Percentiles rank a stretch among this genome's conserved stretches.
Evolutionary conservation across 2,888 invertebrate species (phyloP).

Genomic region (Noctua comes): DNA sequence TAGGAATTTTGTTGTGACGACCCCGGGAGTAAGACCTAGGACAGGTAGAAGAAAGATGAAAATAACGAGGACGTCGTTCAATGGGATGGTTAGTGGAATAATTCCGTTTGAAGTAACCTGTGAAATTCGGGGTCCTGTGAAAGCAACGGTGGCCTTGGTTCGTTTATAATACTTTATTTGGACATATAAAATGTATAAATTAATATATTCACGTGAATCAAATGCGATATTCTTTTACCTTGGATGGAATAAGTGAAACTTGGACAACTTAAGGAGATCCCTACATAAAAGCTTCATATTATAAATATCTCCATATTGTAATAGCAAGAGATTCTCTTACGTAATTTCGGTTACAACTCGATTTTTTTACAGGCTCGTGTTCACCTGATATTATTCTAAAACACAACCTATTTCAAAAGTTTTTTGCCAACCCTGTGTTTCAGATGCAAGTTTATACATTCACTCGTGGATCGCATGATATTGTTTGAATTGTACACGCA

Average conservation of each 20-base stretch:
- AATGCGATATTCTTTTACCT: background rate
- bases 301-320: background rate
- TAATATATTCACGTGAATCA: background rate
- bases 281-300: background rate
- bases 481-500: conserved; percentile 54
- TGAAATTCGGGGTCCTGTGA: conserved; percentile 6
- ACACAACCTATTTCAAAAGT: background rate
- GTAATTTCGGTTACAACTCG: background rate
- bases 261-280: background rate
- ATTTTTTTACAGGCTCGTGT: background rate
- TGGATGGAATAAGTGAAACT: background rate
- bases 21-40: background rate
- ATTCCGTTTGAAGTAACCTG: conserved; percentile 6
- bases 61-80: conserved; percentile 1
- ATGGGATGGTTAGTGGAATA: background rate
- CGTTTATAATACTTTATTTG: background rate
- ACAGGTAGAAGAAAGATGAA: background rate
- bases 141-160: conserved; percentile 15
- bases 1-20: background rate
- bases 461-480: conserved; percentile 47
- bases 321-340: background rate
- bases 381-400: background rate
- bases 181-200: background rate
- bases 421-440: conserved; percentile 37
- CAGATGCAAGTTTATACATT: conserved; percentile 38